Percentiles rank a stretch among this genome's conserved stretches.
These are phyloP conservation scores for Helobdella robusta DNA, from an alignment of 2,888 invertebrate species.

Conservation along the genomic window DNA sequence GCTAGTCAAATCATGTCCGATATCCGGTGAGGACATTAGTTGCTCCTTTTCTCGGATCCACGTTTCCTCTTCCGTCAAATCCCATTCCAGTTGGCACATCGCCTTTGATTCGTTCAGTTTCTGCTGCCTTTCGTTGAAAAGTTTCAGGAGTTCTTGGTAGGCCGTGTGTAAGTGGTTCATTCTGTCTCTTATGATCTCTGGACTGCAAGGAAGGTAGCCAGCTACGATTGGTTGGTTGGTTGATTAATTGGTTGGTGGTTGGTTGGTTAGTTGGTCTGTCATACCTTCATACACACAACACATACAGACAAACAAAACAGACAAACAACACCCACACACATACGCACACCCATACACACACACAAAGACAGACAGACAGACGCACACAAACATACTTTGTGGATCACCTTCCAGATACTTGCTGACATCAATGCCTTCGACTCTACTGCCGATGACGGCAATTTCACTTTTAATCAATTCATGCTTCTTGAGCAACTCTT, in stretches of 20 bases:
- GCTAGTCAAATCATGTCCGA: slow-evolving; percentile 94
- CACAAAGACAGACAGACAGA: too few relatives aligned
- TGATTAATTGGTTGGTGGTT: too few relatives aligned
- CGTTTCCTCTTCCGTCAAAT: slow-evolving; percentile 84
- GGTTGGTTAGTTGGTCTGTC: too few relatives aligned
- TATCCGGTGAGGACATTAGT: slow-evolving; percentile 91
- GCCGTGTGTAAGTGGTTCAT: slow-evolving; percentile 87
- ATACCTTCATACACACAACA: too few relatives aligned
- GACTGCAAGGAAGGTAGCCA: slow-evolving; percentile 91
- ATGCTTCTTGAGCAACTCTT: slow-evolving; percentile 95
- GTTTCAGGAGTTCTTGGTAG: slow-evolving; percentile 83
- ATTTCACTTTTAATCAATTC: slow-evolving; percentile 94
- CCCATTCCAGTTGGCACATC: slow-evolving; percentile 99
- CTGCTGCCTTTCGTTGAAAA: slow-evolving; percentile 83
- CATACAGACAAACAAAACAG: too few relatives aligned
- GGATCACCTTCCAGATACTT: slow-evolving; percentile 73
- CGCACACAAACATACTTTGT: too few relatives aligned
- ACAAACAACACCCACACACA: too few relatives aligned
- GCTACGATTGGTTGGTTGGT: too few relatives aligned
- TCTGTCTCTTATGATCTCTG: slow-evolving; percentile 83
- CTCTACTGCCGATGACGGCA: slow-evolving; percentile 93
- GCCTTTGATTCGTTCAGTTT: slow-evolving; percentile 91
- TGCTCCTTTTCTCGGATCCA: slow-evolving; percentile 64
- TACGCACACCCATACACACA: too few relatives aligned
- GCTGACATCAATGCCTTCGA: slow-evolving; percentile 90